Evolutionary conservation across 2,797 vertebrate genomes (phyloP).

Genomic region (Gymnodraco acuticeps): DNA sequence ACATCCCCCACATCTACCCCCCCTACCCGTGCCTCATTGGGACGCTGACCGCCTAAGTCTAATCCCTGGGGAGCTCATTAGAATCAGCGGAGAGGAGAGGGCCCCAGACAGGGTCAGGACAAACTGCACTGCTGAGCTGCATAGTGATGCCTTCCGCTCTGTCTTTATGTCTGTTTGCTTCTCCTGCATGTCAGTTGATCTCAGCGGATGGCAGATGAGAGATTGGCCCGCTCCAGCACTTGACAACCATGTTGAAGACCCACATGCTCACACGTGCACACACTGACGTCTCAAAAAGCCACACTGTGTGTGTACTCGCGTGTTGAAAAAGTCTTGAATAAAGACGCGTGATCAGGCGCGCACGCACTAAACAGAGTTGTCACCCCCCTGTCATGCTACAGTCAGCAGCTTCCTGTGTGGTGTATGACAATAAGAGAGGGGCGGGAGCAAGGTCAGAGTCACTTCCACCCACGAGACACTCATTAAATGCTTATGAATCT

Average conservation of each 20-base stretch:
- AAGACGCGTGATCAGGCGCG: conserved; percentile 17
- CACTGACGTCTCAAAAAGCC: neutral
- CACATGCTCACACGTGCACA: conserved; percentile 30
- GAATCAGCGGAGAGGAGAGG: conserved; percentile 76
- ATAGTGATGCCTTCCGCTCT: conserved; percentile 81
- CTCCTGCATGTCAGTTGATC: conserved; percentile 65
- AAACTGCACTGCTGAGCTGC: conserved; percentile 75
- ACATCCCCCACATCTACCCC: neutral
- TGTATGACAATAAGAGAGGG: conserved; percentile 58
- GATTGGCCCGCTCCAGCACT: conserved; percentile 67
- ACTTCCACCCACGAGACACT: conserved; percentile 41
- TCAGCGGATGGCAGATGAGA: conserved; percentile 71
- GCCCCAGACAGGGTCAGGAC: conserved; percentile 82
- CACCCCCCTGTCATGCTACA: conserved; percentile 59
- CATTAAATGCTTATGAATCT: conserved; percentile 71
- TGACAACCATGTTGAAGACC: conserved; percentile 73
- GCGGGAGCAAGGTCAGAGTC: conserved; percentile 54
- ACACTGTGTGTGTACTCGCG: conserved; percentile 3
- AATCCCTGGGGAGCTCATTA: conserved; percentile 85
- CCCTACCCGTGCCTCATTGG: conserved; percentile 57
- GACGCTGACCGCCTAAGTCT: conserved; percentile 67
- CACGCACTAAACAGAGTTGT: conserved; percentile 38
- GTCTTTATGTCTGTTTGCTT: conserved; percentile 72
- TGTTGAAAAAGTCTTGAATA: neutral
- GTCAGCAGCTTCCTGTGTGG: conserved; percentile 48